phyloP scores from a whole-genome alignment of 2,888 invertebrate species.

The Palloptera scutellata region DNA sequence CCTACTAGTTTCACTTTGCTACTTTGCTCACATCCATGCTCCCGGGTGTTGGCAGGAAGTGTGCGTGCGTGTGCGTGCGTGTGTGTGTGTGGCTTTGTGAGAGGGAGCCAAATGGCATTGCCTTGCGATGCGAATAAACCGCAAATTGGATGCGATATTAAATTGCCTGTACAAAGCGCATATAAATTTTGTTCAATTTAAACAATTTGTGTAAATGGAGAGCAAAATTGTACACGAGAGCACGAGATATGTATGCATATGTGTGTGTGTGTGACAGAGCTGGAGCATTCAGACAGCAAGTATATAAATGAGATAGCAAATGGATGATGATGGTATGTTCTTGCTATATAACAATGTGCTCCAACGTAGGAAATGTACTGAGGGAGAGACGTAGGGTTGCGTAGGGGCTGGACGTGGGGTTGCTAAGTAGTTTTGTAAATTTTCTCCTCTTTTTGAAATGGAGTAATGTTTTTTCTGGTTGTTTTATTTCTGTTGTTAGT shows the following conservation, averaged over 20 bases:
- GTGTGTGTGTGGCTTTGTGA: neutral
- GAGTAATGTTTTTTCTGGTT: conserved; percentile 16
- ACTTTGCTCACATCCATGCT: neutral
- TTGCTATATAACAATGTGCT: too few relatives aligned
- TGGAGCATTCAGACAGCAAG: neutral
- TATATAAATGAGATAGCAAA: neutral
- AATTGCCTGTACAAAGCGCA: conserved; percentile 63
- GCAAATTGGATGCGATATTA: conserved; percentile 64
- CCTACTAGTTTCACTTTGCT: neutral
- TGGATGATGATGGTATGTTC: too few relatives aligned
- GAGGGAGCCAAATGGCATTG: conserved; percentile 1
- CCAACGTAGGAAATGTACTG: too few relatives aligned
- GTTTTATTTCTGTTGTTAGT: conserved; percentile 1
- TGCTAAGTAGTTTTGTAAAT: conserved; percentile 34
- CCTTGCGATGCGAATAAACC: conserved; percentile 54
- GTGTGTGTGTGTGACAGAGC: conserved; percentile 11
- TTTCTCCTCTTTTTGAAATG: conserved; percentile 28
- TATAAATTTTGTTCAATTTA: conserved; percentile 61
- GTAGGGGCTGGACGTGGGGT: neutral
- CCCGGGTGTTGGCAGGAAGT: too few relatives aligned
- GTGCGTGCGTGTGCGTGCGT: neutral
- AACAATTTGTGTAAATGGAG: conserved; percentile 50
- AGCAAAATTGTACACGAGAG: conserved; percentile 36
- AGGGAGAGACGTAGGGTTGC: neutral
- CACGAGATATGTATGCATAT: neutral